phyloP scores from a whole-genome alignment of 1,140 invertebrate genomes.

The Magallana angulata region DNA sequence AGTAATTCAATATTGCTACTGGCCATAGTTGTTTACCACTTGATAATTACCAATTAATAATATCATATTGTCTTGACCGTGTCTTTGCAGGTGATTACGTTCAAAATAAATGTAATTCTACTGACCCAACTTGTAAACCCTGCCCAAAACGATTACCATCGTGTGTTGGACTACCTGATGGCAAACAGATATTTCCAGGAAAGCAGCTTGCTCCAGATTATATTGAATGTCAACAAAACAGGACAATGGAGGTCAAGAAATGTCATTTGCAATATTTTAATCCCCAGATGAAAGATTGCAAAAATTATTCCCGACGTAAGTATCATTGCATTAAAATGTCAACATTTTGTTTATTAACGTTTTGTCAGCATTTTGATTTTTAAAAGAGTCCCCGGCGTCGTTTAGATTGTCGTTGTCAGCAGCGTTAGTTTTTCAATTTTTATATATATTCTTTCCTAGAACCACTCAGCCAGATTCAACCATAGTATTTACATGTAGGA shows the following conservation, averaged over 20 bases:
- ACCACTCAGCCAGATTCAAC: no score
- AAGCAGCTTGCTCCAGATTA: slow-evolving; percentile 53
- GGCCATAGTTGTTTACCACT: not conserved
- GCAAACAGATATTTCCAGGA: slow-evolving; percentile 52
- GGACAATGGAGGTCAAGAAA: slow-evolving; percentile 54
- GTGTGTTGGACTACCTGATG: slow-evolving; percentile 59
- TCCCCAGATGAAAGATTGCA: slow-evolving; percentile 47
- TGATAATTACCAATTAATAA: not conserved
- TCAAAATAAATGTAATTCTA: slow-evolving; percentile 56
- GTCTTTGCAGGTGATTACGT: slow-evolving; percentile 60
- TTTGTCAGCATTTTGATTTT: no score
- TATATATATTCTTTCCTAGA: no score
- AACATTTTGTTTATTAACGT: no score
- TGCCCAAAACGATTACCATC: slow-evolving; percentile 56
- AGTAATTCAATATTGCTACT: no score
- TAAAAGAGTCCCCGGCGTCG: no score
- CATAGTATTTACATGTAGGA: no score
- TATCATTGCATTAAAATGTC: not conserved
- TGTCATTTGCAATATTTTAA: slow-evolving; percentile 57
- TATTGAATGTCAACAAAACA: slow-evolving; percentile 56
- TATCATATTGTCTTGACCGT: not conserved
- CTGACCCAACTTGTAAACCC: slow-evolving; percentile 49
- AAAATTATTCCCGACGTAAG: slow-evolving; percentile 42
- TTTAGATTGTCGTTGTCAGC: no score
- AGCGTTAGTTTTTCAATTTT: no score